Evolutionary conservation across 64 coral and sea anemone species (phyloP).

Genomic region (Montipora capricornis): DNA sequence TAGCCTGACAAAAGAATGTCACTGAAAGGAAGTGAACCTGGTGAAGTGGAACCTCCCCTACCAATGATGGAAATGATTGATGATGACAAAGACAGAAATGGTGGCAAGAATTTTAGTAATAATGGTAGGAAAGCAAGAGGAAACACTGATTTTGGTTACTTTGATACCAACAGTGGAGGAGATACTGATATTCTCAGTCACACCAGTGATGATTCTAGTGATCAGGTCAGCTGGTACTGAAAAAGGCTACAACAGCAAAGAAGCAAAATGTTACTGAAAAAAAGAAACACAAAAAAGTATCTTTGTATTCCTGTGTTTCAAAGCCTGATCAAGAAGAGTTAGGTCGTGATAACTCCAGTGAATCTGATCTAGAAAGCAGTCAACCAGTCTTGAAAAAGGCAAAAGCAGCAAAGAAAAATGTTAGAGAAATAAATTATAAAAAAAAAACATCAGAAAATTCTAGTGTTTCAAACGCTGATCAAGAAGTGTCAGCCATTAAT

Average conservation of each 20-base stretch:
- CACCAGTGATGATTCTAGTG: neutral
- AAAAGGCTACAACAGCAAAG: no score
- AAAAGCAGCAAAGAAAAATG: conserved; percentile 14
- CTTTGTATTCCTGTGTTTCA: no score
- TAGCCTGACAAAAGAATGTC: conserved; percentile 10
- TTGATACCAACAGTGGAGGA: neutral
- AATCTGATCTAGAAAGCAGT: no score
- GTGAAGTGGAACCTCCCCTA: neutral
- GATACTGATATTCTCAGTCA: neutral
- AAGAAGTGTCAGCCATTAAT: conserved; percentile 17
- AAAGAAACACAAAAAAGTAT: no score
- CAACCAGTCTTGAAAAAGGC: neutral
- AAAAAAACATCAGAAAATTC: neutral
- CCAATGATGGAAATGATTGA: neutral
- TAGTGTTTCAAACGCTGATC: conserved; percentile 2
- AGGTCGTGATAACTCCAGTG: no score
- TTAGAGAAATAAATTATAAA: neutral
- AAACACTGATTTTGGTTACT: neutral
- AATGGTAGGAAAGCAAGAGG: neutral
- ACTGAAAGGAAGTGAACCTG: neutral
- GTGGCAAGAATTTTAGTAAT: neutral
- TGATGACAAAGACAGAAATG: conserved; percentile 3
- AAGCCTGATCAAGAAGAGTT: no score
- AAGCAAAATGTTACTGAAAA: no score
- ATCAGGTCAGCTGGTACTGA: neutral